Evolutionary conservation across 2,888 invertebrate genomes (phyloP).

Genomic region (Synanthedon formicaeformis): DNA sequence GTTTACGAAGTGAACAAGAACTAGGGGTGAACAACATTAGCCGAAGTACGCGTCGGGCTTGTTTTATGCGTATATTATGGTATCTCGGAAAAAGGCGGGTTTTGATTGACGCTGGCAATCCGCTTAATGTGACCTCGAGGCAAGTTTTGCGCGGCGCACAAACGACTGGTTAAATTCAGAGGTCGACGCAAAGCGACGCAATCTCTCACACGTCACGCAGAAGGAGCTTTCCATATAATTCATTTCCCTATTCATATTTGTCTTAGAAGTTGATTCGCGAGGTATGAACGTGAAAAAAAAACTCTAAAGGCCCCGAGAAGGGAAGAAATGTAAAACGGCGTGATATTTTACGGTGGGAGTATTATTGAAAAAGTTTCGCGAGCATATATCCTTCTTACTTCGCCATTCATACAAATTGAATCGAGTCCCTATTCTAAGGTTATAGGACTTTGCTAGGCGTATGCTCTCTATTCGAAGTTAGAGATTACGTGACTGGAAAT

Average conservation of each 20-base stretch:
- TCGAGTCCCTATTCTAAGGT: slow-evolving; percentile 25
- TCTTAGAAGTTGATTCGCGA: slow-evolving; percentile 51
- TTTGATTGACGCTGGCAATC: slow-evolving; percentile 69
- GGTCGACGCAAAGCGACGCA: slow-evolving; percentile 66
- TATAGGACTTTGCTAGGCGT: slow-evolving; percentile 29
- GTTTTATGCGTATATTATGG: slow-evolving; percentile 32
- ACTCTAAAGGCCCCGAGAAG: slow-evolving; percentile 19
- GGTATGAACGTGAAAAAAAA: slow-evolving; percentile 18
- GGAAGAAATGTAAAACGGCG: slow-evolving; percentile 26
- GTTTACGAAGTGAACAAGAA: background rate
- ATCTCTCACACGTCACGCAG: slow-evolving; percentile 64
- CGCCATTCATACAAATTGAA: slow-evolving; percentile 37
- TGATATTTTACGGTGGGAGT: slow-evolving; percentile 32
- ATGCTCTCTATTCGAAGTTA: slow-evolving; percentile 63
- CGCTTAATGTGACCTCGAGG: slow-evolving; percentile 67
- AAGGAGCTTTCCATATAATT: slow-evolving; percentile 65
- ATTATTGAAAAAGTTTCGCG: slow-evolving; percentile 41
- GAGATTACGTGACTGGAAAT: slow-evolving; percentile 70
- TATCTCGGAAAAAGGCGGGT: slow-evolving; percentile 55
- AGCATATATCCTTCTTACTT: slow-evolving; percentile 31
- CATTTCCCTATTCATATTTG: slow-evolving; percentile 68
- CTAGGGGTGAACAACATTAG: slow-evolving; percentile 24
- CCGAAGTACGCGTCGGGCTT: slow-evolving; percentile 16
- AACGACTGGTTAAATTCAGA: slow-evolving; percentile 66
- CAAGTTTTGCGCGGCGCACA: slow-evolving; percentile 61